Evolutionary conservation across 2,888 invertebrate genomes (phyloP).

Genomic region (Lycaena phlaeas): DNA sequence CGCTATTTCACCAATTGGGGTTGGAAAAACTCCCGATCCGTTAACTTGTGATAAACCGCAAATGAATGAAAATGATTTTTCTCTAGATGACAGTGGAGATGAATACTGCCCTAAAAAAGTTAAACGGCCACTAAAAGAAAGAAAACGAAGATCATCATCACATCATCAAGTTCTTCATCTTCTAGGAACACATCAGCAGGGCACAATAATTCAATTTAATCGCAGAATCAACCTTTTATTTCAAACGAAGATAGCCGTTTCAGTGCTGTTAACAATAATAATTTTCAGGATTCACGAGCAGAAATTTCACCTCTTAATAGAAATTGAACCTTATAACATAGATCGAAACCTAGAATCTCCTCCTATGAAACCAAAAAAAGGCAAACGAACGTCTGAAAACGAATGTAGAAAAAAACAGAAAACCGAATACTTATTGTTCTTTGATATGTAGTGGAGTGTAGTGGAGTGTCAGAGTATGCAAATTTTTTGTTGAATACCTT

Average conservation of each 20-base stretch:
- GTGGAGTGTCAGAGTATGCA: slow-evolving; percentile 15
- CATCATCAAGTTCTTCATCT: neutral
- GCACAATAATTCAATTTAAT: neutral
- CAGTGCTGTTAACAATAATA: neutral
- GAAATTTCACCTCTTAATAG: neutral
- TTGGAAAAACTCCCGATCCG: no score
- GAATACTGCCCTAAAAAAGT: neutral
- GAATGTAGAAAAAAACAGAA: slow-evolving; percentile 10
- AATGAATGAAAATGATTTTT: no score
- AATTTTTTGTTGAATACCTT: slow-evolving; percentile 19
- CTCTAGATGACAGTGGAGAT: no score
- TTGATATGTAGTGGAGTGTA: slow-evolving; percentile 15
- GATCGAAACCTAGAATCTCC: neutral
- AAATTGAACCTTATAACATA: neutral
- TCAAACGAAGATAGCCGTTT: slow-evolving; percentile 1
- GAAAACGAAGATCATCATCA: neutral
- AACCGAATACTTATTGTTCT: slow-evolving; percentile 9
- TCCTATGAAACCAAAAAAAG: neutral
- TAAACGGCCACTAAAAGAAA: neutral
- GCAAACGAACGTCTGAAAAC: slow-evolving; percentile 7
- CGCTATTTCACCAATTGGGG: no score
- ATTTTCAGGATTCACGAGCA: neutral
- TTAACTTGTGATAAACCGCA: no score
- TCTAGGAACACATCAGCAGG: neutral
- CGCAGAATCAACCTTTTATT: slow-evolving; percentile 7